Evolutionary conservation across 2,113 vertebrate species (phyloP).

Genomic region (Rhadina sibilatrix): DNA sequence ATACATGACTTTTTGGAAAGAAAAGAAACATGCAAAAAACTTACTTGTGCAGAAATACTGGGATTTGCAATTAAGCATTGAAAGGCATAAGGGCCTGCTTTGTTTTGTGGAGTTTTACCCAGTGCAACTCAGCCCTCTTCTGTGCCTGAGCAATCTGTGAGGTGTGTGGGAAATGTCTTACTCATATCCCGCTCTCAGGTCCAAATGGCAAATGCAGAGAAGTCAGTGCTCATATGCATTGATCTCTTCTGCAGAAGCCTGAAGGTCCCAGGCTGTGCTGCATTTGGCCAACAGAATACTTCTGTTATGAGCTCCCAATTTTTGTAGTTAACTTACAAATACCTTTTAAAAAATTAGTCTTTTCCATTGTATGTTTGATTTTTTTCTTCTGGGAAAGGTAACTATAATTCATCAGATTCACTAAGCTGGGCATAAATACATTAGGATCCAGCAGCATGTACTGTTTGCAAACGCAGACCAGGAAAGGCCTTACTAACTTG

Average conservation of each 20-base stretch:
- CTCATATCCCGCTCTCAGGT: neutral
- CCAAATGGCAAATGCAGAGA: neutral
- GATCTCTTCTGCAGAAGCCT: neutral
- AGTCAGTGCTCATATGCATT: neutral
- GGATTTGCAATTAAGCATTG: neutral
- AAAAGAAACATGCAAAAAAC: neutral
- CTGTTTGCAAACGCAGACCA: neutral
- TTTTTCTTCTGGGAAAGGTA: neutral
- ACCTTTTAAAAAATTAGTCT: fast-evolving
- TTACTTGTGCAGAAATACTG: neutral
- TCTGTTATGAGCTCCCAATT: neutral
- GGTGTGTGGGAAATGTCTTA: neutral
- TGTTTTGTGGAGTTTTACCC: neutral
- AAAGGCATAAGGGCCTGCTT: neutral
- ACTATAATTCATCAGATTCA: neutral
- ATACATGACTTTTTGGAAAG: neutral
- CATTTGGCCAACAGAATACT: neutral
- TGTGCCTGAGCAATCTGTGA: neutral
- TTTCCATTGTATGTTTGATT: neutral
- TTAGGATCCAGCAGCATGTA: neutral
- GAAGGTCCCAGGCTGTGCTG: neutral
- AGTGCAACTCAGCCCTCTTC: neutral
- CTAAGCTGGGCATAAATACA: neutral
- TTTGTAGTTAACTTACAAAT: neutral
- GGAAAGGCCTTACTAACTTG: neutral